These are phyloP conservation scores for Laticauda laticaudata DNA, from an alignment of 2,113 vertebrate species.

Conservation along the genomic window DNA sequence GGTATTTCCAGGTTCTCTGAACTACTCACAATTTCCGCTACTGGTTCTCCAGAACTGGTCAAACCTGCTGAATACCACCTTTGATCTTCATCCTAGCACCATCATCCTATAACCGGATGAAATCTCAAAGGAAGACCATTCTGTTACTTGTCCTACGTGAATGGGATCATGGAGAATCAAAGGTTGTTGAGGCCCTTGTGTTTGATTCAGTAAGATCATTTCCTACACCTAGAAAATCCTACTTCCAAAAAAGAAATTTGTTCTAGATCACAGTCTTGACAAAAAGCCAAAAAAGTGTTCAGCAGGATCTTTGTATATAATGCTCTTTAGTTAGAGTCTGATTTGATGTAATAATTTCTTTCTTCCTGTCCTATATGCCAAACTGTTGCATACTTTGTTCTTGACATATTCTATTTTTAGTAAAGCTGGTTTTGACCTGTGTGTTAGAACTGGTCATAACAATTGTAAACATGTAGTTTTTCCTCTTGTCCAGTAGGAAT, in stretches of 20 bases:
- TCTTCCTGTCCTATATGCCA: neutral
- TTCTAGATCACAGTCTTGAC: neutral
- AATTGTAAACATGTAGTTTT: neutral
- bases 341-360: neutral
- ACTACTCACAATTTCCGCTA: no score
- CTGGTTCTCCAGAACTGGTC: no score
- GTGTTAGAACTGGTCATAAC: neutral
- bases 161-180: neutral
- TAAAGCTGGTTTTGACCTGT: neutral
- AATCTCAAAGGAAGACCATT: neutral
- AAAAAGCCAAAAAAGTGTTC: neutral
- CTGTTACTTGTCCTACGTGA: neutral
- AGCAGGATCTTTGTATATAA: neutral
- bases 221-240: neutral
- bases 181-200: neutral
- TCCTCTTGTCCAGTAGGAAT: neutral
- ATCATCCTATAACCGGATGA: neutral
- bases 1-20: no score
- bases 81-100: neutral
- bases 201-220: neutral
- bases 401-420: neutral
- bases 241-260: neutral
- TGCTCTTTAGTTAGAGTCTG: neutral
- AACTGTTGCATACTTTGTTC: neutral
- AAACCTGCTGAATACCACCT: no score